A percentile compares a stretch with the other conserved stretches of the same genome.
Conservation (phyloP, 2,797 vertebrate genomes). For the Eutrigla gurnardus region DNA sequence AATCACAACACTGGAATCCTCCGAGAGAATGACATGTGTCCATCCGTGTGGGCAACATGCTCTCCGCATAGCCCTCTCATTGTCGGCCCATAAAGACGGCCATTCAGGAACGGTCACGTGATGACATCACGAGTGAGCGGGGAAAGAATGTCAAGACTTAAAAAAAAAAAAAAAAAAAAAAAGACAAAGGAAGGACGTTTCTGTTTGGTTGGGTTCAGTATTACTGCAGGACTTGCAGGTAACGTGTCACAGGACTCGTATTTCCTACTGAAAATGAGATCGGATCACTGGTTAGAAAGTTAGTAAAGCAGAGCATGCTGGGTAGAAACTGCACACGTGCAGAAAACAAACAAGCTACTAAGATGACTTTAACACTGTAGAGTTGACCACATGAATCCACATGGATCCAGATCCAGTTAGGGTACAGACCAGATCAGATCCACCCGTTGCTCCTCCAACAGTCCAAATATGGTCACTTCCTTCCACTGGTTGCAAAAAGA, state of each 20-base stretch:
- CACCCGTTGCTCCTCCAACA: too few relatives aligned
- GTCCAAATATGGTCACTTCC: too few relatives aligned
- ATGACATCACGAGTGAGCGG: conserved; percentile 55
- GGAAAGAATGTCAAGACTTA: conserved; percentile 44
- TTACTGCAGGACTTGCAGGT: conserved; percentile 2
- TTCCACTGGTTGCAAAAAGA: too few relatives aligned
- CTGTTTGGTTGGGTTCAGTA: neutral
- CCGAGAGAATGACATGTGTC: neutral
- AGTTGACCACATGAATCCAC: too few relatives aligned
- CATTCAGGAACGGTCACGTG: conserved; percentile 75
- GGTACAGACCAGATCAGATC: too few relatives aligned
- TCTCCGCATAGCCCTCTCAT: conserved; percentile 49
- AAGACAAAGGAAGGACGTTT: conserved; percentile 5
- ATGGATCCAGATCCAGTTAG: too few relatives aligned
- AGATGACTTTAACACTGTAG: too few relatives aligned
- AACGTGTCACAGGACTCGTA: neutral
- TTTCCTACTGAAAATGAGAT: neutral
- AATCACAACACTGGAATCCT: neutral
- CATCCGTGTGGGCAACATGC: conserved; percentile 24
- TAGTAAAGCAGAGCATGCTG: too few relatives aligned
- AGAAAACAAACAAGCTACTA: too few relatives aligned
- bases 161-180: conserved; percentile 13
- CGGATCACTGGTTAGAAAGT: neutral
- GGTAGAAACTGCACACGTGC: too few relatives aligned
- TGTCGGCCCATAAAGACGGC: conserved; percentile 68